phyloP scores from a whole-genome alignment of 2,797 vertebrate species.

The Amblyopsis hoosieri region DNA sequence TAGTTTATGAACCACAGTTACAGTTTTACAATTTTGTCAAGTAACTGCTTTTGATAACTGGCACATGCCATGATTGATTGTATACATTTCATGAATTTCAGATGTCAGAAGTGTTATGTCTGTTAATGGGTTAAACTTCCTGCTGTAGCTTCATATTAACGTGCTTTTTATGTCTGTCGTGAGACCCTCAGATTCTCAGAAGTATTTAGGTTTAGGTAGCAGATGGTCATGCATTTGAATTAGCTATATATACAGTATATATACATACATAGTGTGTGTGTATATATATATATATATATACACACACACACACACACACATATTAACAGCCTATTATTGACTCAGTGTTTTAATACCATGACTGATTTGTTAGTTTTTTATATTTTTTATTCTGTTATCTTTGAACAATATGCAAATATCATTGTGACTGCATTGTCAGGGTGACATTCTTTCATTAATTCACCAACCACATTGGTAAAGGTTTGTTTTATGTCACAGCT shows the following conservation, averaged over 20 bases:
- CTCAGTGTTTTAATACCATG: conserved; percentile 59
- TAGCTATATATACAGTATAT: conserved; percentile 28
- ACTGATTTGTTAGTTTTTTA: conserved; percentile 54
- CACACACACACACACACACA: conserved; percentile 1
- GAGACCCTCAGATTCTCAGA: conserved; percentile 52
- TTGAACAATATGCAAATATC: conserved; percentile 28
- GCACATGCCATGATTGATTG: conserved; percentile 67
- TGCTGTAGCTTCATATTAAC: conserved; percentile 48
- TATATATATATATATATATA: too few relatives aligned
- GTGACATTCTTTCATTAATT: conserved; percentile 27
- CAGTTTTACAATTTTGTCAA: conserved; percentile 45
- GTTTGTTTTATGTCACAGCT: conserved; percentile 53
- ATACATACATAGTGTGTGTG: too few relatives aligned
- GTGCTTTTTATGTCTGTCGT: conserved; percentile 32
- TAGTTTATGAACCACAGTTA: conserved; percentile 31
- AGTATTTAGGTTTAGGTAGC: conserved; percentile 40
- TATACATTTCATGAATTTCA: conserved; percentile 73
- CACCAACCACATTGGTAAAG: conserved; percentile 47
- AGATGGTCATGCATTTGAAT: conserved; percentile 55
- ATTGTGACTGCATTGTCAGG: conserved; percentile 30
- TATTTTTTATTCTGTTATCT: conserved; percentile 12
- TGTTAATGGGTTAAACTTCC: conserved; percentile 39
- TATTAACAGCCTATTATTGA: conserved; percentile 50
- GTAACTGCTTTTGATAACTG: conserved; percentile 57
- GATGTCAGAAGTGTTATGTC: conserved; percentile 69